Percentiles rank a stretch among this genome's conserved stretches.
phyloP scores from a whole-genome alignment of 2,888 invertebrate species.

The Drosophila nigritarsus region DNA sequence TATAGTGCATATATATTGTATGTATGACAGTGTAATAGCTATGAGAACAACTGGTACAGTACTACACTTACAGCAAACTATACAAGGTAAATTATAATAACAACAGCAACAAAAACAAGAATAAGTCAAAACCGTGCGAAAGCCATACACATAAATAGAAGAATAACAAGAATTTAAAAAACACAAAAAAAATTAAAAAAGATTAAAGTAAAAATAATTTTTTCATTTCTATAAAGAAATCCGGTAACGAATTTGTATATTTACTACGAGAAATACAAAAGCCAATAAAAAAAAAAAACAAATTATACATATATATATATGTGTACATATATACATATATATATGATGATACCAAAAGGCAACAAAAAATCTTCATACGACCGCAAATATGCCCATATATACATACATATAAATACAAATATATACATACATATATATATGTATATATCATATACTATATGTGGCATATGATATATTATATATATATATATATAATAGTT shows the following conservation, averaged over 20 bases:
- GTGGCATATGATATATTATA: constrained; percentile 11
- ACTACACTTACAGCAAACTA: constrained; percentile 80
- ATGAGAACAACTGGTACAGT: constrained; percentile 64
- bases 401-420: constrained; percentile 28
- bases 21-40: constrained; percentile 52
- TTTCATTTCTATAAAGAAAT: constrained; percentile 79
- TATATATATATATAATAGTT: constrained; percentile 62
- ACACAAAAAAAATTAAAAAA: constrained; percentile 16
- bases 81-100: constrained; percentile 72
- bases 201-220: constrained; percentile 46
- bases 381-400: constrained; percentile 58
- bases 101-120: constrained; percentile 31
- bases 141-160: constrained; percentile 72
- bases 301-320: constrained; percentile 45
- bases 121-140: constrained; percentile 44
- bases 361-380: constrained; percentile 40
- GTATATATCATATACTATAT: constrained; percentile 44
- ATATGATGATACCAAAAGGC: constrained; percentile 50
- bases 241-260: constrained; percentile 79
- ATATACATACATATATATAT: constrained; percentile 35
- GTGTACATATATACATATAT: constrained; percentile 25
- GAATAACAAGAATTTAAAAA: constrained; percentile 71
- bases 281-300: constrained; percentile 14
- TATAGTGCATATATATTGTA: constrained; percentile 21
- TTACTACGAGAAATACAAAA: constrained; percentile 64